phyloP scores from a whole-genome alignment of 2,797 vertebrate genomes.

The Melanotaenia parkinsoni region DNA sequence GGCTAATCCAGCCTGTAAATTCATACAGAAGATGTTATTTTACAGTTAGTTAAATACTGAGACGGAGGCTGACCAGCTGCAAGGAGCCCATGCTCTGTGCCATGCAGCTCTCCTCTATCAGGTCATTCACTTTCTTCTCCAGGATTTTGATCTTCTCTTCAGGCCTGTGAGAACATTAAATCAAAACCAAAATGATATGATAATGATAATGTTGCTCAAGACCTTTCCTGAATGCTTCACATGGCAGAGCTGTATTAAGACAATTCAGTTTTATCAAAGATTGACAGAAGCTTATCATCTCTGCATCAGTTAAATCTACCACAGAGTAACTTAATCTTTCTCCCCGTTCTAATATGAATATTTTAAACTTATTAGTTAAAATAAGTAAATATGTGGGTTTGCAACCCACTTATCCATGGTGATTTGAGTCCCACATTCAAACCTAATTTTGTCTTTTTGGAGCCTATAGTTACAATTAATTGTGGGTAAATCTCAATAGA shows the following conservation, averaged over 20 bases:
- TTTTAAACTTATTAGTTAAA: background rate
- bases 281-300: background rate
- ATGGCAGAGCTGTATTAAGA: background rate
- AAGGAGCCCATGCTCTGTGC: slow-evolving; percentile 89
- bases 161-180: slow-evolving; percentile 78
- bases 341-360: background rate
- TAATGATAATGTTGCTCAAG: background rate
- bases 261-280: background rate
- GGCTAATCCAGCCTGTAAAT: background rate
- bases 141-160: slow-evolving; percentile 95
- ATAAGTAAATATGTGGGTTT: background rate
- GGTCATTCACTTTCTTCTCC: slow-evolving; percentile 95
- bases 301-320: background rate
- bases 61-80: slow-evolving; percentile 86
- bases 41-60: slow-evolving; percentile 7
- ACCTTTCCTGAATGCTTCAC: background rate
- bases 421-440: background rate
- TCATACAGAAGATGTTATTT: background rate
- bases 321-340: background rate
- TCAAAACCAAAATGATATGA: background rate
- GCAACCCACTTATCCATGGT: background rate
- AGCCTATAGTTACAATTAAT: background rate
- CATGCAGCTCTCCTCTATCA: slow-evolving; percentile 96
- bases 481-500: background rate
- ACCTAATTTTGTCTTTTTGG: background rate